Percentiles rank a stretch among this genome's conserved stretches.
phyloP scores from a whole-genome alignment of 2,797 vertebrate species.

The Acomys russatus region DNA sequence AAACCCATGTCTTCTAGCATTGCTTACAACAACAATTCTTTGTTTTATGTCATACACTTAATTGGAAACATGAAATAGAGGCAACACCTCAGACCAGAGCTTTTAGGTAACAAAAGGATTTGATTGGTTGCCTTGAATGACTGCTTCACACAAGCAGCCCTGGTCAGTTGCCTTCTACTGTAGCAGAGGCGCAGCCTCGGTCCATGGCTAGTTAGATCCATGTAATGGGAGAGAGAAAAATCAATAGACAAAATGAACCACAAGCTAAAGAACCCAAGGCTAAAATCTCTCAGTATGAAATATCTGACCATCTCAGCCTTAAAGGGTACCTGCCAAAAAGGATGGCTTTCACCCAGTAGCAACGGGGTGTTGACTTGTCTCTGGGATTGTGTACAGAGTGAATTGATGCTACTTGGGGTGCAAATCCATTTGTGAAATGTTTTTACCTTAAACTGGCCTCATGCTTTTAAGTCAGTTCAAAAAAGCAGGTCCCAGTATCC shows the following conservation, averaged over 20 bases:
- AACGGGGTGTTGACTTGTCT: not conserved
- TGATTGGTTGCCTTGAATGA: conserved; percentile 40
- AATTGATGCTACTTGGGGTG: not conserved
- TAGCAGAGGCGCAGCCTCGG: not conserved
- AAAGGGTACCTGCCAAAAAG: not conserved
- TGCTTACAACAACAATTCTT: conserved; percentile 68
- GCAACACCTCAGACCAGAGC: not conserved
- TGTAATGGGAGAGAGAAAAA: not conserved
- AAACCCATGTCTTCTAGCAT: conserved; percentile 69
- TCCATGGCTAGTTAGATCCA: not conserved
- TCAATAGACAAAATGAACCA: not conserved
- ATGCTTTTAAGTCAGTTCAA: not conserved
- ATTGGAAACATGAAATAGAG: conserved; percentile 73
- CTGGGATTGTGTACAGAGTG: not conserved
- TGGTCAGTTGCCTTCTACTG: conserved; percentile 31
- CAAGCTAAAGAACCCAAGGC: not conserved
- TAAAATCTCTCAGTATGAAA: not conserved
- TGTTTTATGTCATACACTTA: conserved; percentile 76
- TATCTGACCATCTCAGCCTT: not conserved
- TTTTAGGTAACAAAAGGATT: conserved; percentile 27
- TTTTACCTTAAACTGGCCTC: not conserved
- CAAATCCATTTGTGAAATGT: conserved; percentile 32
- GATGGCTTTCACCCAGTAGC: not conserved
- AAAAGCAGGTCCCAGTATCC: not conserved
- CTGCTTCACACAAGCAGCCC: conserved; percentile 16